Evolutionary conservation across 2,888 invertebrate genomes (phyloP).

Genomic region (Penaeus monodon): DNA sequence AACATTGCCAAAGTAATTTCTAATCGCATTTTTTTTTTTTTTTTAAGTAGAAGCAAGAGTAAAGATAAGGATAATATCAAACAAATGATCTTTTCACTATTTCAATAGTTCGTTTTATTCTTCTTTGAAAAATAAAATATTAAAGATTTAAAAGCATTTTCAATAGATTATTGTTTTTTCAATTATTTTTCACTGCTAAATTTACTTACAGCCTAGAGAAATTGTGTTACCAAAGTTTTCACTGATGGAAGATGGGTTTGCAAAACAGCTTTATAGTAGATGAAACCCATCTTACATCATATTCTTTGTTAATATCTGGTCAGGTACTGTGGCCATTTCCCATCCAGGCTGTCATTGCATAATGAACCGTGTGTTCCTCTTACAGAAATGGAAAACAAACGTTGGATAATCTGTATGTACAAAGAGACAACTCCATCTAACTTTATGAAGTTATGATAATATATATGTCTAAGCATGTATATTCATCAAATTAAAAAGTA

Average conservation of each 20-base stretch:
- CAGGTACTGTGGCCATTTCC: constrained; percentile 61
- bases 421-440: constrained; percentile 29
- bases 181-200: constrained; percentile 37
- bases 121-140: constrained; percentile 63
- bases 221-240: constrained; percentile 45
- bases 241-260: constrained; percentile 31
- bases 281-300: constrained; percentile 30
- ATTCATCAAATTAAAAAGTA: constrained; percentile 8
- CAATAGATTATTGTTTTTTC: constrained; percentile 50
- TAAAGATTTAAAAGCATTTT: constrained; percentile 60
- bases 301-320: constrained; percentile 57
- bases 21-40: too few species aligned
- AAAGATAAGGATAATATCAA: constrained; percentile 6
- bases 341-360: constrained; percentile 60
- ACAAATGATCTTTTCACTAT: constrained; percentile 51
- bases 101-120: constrained; percentile 60
- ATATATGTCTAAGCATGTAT: constrained; percentile 26
- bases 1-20: too few species aligned
- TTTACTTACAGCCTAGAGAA: constrained; percentile 60
- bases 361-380: constrained; percentile 54
- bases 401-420: constrained; percentile 48
- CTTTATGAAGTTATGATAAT: constrained; percentile 14
- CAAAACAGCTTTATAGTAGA: not conserved
- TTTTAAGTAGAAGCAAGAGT: not conserved
- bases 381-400: constrained; percentile 36